phyloP scores from a whole-genome alignment of 2,113 vertebrate species.

The Stigmatopora nigra region DNA sequence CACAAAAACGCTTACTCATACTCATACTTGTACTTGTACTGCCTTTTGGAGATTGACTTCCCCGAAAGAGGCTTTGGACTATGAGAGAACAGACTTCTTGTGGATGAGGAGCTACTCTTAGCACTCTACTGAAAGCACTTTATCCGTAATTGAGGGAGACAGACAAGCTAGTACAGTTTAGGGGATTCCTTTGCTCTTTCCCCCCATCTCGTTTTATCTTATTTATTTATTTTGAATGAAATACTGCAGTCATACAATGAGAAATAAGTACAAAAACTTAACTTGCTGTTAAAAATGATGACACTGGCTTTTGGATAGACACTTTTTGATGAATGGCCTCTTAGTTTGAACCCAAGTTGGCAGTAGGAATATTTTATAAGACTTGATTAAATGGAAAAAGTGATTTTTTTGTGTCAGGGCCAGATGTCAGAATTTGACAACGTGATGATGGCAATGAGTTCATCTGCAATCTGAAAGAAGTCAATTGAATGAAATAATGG shows the following conservation, averaged over 20 bases:
- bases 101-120: neutral
- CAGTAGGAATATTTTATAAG: neutral
- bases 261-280: neutral
- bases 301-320: neutral
- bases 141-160: neutral
- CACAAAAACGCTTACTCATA: neutral
- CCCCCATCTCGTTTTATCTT: neutral
- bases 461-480: conserved; percentile 6
- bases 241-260: neutral
- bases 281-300: neutral
- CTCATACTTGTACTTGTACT: neutral
- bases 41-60: neutral
- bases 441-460: neutral
- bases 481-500: conserved; percentile 13
- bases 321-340: neutral
- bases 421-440: conserved; percentile 1
- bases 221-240: neutral
- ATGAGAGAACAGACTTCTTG: neutral
- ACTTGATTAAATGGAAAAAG: neutral
- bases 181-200: neutral
- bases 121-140: neutral
- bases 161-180: neutral
- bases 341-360: neutral
- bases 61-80: neutral
- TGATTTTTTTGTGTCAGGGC: neutral